Evolutionary conservation across 2,888 invertebrate species (phyloP), one percentile per base, ranked within the genome.

Genomic region (Calephelis perditalis): DNA sequence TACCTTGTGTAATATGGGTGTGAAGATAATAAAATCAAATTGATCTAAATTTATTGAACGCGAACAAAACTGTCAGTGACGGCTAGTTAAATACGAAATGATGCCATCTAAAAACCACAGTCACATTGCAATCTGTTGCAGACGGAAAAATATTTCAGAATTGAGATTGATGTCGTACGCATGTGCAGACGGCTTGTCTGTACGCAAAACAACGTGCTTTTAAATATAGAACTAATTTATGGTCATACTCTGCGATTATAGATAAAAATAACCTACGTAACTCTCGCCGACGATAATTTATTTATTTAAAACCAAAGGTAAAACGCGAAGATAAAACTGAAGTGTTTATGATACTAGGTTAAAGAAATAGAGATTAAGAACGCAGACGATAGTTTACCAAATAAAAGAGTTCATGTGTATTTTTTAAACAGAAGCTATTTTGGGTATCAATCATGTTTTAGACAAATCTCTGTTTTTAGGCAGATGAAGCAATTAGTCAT

Each of bases 201-300:
- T 86, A 86, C 81, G 88, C 88, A 89, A 88, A 88, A 89, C 87
- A 84, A 87, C 86, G 73, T 73, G 72, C 76, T 69, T 78, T 87
- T 86, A 88, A 85, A 89, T 87, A 87, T 89, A 88, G 86, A 87
- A 82, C 83, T 87, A 88, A 88, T 89, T 89, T 88, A 89, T 89
- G 85, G 76, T 83, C 88, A 88, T 89, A 88, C 88, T 79, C 82
- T 78, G 81, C 86, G 87, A 89, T 89, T 88, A 87, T 86, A 77
- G 84, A 81, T 84, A 85, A 84, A 86, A 85, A 87, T 88, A 88
- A 83, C 84, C 75, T 68, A 73, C 75, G 76, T 78, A 78, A 79
- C 81, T 78, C 79, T 74, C 77, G 72, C 76, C 77, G 79, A 76
- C 78, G 79, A 84, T 84, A 84, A 84, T 79, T 84, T 82, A 76